A percentile compares a stretch with the other conserved stretches of the same genome.
Conservation (phyloP, 2,113 vertebrate species). For the Podarcis muralis region DNA sequence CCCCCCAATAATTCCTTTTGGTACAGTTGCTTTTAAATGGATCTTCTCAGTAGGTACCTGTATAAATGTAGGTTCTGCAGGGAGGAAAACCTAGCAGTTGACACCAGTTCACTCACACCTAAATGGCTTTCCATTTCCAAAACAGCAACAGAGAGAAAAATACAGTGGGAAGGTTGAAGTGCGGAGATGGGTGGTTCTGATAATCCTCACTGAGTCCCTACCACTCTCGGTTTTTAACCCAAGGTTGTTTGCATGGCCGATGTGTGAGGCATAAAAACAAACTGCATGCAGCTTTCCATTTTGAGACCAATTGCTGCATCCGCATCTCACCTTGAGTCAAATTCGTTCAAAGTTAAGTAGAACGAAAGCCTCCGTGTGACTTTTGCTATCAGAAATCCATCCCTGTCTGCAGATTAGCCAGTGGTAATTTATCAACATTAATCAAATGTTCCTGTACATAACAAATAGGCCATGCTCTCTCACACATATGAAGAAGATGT, state of each 20-base stretch:
- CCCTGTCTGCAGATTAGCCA: slow-evolving; percentile 12
- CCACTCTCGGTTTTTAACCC: too few relatives aligned
- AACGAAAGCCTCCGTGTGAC: slow-evolving; percentile 26
- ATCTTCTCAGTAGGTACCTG: neutral
- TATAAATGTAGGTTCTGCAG: neutral
- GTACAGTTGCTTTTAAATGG: too few relatives aligned
- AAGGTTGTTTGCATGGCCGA: neutral
- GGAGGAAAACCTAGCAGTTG: neutral
- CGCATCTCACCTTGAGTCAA: slow-evolving; percentile 4
- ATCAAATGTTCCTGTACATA: slow-evolving; percentile 16
- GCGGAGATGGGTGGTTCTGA: neutral
- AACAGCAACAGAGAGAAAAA: neutral
- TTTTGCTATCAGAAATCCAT: slow-evolving; percentile 4
- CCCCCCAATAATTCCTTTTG: too few relatives aligned
- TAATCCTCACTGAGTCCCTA: neutral
- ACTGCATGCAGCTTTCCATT: neutral
- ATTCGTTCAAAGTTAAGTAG: slow-evolving; percentile 17
- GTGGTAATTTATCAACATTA: slow-evolving; percentile 23
- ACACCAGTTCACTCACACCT: neutral
- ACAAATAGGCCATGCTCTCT: neutral
- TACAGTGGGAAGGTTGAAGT: slow-evolving; percentile 16
- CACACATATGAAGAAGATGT: slow-evolving; percentile 17
- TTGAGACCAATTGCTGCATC: neutral
- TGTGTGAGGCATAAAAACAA: neutral
- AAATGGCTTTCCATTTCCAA: neutral